phyloP scores from a whole-genome alignment of 2,797 vertebrate genomes.

The Acipenser ruthenus region DNA sequence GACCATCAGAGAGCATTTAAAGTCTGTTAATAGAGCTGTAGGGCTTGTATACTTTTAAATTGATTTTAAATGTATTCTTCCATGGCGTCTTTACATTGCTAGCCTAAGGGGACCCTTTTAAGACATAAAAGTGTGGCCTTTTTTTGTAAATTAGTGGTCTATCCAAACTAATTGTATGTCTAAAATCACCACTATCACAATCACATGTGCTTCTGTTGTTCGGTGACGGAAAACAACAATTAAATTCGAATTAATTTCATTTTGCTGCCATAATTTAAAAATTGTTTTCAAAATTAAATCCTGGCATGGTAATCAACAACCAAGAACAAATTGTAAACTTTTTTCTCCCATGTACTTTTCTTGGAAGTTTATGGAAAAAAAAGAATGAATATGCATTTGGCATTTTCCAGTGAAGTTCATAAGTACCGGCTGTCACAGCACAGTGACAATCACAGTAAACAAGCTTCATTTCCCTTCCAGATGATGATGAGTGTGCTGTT shows the following conservation, averaged over 20 bases:
- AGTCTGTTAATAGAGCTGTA: not conserved
- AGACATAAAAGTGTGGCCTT: constrained; percentile 8
- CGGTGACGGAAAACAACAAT: too few species aligned
- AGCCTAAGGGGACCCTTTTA: constrained; percentile 2
- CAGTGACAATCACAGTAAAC: not conserved
- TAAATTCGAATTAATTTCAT: too few species aligned
- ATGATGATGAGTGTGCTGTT: constrained; percentile 69
- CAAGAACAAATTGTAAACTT: too few species aligned
- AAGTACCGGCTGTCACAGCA: not conserved
- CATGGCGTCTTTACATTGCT: not conserved
- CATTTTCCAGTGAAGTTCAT: too few species aligned
- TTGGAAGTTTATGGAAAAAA: not conserved
- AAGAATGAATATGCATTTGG: too few species aligned
- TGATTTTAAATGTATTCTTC: too few species aligned
- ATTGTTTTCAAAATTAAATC: too few species aligned
- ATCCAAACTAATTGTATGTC: too few species aligned
- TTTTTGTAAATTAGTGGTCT: not conserved
- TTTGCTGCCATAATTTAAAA: too few species aligned
- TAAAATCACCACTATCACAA: too few species aligned
- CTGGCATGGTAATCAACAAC: too few species aligned
- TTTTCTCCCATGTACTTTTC: not conserved
- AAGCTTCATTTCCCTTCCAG: constrained; percentile 38
- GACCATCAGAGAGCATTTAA: constrained; percentile 1
- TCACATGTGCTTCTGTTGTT: too few species aligned
- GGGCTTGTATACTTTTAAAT: not conserved